Percentiles rank a stretch among this genome's conserved stretches.
Evolutionary conservation across 2,113 vertebrate genomes (phyloP).

Genomic region (Chitala chitala): DNA sequence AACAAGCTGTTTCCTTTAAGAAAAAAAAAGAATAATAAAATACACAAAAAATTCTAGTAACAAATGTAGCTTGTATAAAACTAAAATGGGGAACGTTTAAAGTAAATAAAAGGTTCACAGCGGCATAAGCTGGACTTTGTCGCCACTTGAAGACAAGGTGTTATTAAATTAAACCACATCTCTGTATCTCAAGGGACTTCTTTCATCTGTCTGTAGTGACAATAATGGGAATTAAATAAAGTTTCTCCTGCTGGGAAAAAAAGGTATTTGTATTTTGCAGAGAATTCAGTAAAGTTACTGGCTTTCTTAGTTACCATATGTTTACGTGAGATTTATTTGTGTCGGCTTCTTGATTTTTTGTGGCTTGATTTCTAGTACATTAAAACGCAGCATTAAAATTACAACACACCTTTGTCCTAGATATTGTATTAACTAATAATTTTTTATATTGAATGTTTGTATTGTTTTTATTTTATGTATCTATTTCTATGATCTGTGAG

Average conservation of each 20-base stretch:
- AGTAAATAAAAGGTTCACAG: constrained; percentile 86
- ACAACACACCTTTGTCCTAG: too few species aligned
- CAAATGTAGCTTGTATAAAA: constrained; percentile 85
- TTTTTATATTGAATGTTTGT: too few species aligned
- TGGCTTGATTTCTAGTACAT: too few species aligned
- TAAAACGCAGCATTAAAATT: too few species aligned
- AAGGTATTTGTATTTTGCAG: constrained; percentile 99
- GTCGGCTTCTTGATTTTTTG: constrained; percentile 45
- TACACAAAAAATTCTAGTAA: constrained; percentile 79
- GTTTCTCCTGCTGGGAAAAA: constrained; percentile 90
- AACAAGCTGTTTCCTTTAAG: constrained; percentile 64
- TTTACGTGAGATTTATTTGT: constrained; percentile 80
- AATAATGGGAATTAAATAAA: constrained; percentile 76
- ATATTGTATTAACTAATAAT: too few species aligned
- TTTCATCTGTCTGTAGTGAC: constrained; percentile 98
- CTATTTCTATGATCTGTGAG: too few species aligned
- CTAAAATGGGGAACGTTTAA: constrained; percentile 74
- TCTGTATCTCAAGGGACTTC: constrained; percentile 97
- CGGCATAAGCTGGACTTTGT: constrained; percentile 99
- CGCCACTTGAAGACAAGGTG: constrained; percentile 95
- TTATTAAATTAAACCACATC: constrained; percentile 92
- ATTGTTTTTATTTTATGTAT: too few species aligned
- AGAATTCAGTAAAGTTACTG: constrained; percentile 99
- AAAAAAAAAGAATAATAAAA: constrained; percentile 71
- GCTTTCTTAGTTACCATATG: constrained; percentile 94